These are phyloP conservation scores for Palythoa caribaeorum DNA, from an alignment of 92 coral and sea anemone species.

Conservation along the genomic window DNA sequence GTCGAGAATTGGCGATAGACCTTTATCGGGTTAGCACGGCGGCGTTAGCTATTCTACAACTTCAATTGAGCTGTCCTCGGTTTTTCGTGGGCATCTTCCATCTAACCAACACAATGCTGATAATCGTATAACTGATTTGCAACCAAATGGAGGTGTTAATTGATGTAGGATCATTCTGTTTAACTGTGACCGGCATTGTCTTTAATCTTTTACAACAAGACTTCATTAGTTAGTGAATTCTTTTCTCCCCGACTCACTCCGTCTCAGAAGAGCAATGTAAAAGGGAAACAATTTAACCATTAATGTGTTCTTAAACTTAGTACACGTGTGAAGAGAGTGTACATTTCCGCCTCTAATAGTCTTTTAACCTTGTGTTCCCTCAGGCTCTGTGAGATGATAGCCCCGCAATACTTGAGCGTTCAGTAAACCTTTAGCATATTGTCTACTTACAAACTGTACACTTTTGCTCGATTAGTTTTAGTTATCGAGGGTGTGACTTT, in stretches of 20 bases:
- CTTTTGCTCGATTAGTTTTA: constrained; percentile 4
- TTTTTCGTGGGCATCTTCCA: background rate
- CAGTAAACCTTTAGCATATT: background rate
- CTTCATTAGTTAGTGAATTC: constrained; percentile 12
- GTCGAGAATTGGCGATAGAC: constrained; percentile 29
- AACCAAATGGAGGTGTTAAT: constrained; percentile 45
- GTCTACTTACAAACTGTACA: constrained; percentile 35
- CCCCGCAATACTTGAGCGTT: constrained; percentile 5
- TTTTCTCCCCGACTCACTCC: background rate
- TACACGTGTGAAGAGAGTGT: constrained; percentile 34
- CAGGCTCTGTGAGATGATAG: constrained; percentile 22
- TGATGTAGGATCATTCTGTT: constrained; percentile 44
- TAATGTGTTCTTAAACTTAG: background rate
- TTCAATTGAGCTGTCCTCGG: constrained; percentile 41
- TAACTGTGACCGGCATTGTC: constrained; percentile 37
- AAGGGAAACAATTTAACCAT: background rate
- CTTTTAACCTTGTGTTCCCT: constrained; percentile 37
- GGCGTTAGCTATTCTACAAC: background rate
- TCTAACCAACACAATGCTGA: constrained; percentile 8
- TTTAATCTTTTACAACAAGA: constrained; percentile 49
- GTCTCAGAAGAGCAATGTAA: background rate
- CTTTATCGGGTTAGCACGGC: constrained; percentile 41
- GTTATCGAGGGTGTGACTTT: constrained; percentile 4
- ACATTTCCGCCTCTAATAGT: constrained; percentile 51
- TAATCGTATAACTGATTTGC: constrained; percentile 31